phyloP scores from a whole-genome alignment of 2,797 vertebrate species.

The Brachymystax lenok region DNA sequence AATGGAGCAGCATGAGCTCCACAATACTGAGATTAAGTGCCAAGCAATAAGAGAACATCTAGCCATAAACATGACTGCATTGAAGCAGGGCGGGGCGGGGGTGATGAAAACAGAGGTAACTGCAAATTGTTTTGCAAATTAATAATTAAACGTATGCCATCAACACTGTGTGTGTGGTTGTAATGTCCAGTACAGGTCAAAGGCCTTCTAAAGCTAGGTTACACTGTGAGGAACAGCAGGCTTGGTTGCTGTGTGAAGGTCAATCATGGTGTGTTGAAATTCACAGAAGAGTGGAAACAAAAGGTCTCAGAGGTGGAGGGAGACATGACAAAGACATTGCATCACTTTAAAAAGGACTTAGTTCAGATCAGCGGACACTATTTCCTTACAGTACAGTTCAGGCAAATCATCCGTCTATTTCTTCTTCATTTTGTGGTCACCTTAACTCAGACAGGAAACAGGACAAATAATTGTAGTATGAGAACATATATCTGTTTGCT shows the following conservation, averaged over 20 bases:
- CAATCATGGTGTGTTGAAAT: constrained; percentile 51
- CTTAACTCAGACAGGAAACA: neutral
- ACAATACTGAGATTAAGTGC: constrained; percentile 74
- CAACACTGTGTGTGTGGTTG: constrained; percentile 70
- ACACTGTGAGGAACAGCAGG: constrained; percentile 26
- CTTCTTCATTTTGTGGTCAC: constrained; percentile 19
- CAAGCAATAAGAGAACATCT: constrained; percentile 66
- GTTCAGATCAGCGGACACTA: neutral
- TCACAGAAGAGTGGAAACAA: constrained; percentile 40
- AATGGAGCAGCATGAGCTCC: constrained; percentile 48
- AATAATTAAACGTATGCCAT: constrained; percentile 39
- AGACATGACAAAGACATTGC: constrained; percentile 12
- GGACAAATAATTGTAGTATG: neutral
- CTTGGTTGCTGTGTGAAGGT: constrained; percentile 54
- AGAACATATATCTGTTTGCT: constrained; percentile 5
- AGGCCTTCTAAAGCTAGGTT: constrained; percentile 59
- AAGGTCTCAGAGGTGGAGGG: constrained; percentile 8
- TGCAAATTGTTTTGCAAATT: constrained; percentile 53
- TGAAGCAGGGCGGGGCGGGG: too few relatives aligned
- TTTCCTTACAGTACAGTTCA: neutral
- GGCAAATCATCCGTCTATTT: neutral
- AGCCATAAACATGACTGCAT: neutral
- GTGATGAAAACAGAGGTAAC: constrained; percentile 63
- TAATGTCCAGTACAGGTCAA: constrained; percentile 64
- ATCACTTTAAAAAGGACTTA: neutral